Evolutionary conservation across 1,140 invertebrate genomes (phyloP), one percentile per base, ranked within the genome.

Genomic region (Papilio dardanus): DNA sequence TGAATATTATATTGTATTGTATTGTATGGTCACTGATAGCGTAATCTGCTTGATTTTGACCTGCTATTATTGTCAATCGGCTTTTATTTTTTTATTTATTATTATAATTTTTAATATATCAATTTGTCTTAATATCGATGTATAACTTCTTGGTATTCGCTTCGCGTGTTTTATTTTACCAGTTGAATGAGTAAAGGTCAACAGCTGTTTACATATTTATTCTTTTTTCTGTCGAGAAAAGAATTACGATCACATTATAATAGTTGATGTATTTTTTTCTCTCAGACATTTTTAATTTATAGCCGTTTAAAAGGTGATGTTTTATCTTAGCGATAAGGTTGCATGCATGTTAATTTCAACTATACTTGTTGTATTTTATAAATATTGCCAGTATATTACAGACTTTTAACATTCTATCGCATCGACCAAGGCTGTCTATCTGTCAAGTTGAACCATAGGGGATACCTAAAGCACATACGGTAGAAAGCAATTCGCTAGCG

Each of bases 191-290:
- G 0, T 37, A 71, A 71, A 71, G 68, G 68, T 71, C 40, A 71
- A 46, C 68, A 46, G 68, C 24, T 71, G 67, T 42, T 40, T 28
- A 69, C 33, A 69, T 30, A 30, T 28, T 46, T 71, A 42, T 71
- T 46, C 68, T 71, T 71, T 16, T 71, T 71, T 71, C 37, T n/a
- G 40, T 30, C n/a, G 68, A 71, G 42, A 71, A 71, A 46, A 28
- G 68, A 71, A 71, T 50, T 71, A 46, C 50, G 8, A 16, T 14
- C 28, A 40, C 68, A 46, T 42, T 71, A 71, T 62, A 62, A 24
- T 1, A 62, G 54, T 62, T 30, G 21, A 16, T 62, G 12, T 62
- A 28, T 28, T 62, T 62, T 62, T 30, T 62, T 24, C 54, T 28
- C 19, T 28, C 30, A 12, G 24, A 62, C 54, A 28, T 62, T 62